phyloP scores from a whole-genome alignment of 1,140 invertebrate genomes.

The Brevipalpus yothersi region DNA sequence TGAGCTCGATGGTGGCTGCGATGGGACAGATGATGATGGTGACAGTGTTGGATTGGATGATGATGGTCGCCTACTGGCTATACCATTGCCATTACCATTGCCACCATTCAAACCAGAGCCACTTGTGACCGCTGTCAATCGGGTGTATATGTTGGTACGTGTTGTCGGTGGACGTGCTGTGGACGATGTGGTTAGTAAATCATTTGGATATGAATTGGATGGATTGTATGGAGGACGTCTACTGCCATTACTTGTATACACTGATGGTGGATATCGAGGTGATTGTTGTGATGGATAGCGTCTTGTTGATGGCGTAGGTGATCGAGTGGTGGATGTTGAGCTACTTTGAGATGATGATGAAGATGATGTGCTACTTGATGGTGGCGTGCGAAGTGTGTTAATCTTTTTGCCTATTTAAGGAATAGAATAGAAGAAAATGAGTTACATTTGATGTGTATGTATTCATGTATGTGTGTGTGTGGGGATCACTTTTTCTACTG shows the following conservation, averaged over 20 bases:
- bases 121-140: background rate
- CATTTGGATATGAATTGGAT: background rate
- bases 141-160: background rate
- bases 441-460: too few species aligned
- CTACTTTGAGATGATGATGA: background rate
- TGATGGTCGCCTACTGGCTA: background rate
- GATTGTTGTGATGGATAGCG: background rate
- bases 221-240: background rate
- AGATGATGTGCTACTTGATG: background rate
- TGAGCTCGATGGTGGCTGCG: background rate
- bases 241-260: background rate
- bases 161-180: background rate
- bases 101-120: background rate
- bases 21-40: background rate
- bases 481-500: too few species aligned
- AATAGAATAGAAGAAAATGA: too few species aligned
- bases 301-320: slow-evolving; percentile 4
- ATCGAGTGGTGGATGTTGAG: slow-evolving; percentile 2
- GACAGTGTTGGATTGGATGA: background rate
- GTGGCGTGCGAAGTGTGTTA: too few species aligned
- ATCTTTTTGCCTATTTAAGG: too few species aligned
- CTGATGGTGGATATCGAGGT: background rate
- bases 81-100: too few species aligned
- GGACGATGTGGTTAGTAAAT: background rate
- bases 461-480: too few species aligned